Evolutionary conservation across 2,113 vertebrate genomes (phyloP).

Genomic region (Phylloscopus trochilus): DNA sequence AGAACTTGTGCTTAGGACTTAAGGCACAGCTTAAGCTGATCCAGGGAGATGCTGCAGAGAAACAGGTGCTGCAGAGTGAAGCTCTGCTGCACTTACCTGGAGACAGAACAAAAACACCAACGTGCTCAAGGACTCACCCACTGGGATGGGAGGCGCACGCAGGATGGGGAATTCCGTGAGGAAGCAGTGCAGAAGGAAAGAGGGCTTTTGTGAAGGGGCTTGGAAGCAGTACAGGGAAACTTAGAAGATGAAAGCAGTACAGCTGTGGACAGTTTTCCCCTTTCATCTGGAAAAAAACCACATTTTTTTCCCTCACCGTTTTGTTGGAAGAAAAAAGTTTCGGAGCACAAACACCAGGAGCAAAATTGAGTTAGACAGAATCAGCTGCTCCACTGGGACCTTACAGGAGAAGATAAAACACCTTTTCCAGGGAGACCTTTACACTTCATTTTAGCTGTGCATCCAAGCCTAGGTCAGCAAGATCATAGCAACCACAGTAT

Average conservation of each 20-base stretch:
- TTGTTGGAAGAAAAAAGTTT: neutral
- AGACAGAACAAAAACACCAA: neutral
- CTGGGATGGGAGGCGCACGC: neutral
- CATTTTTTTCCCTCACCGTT: neutral
- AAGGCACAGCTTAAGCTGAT: neutral
- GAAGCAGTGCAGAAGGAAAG: neutral
- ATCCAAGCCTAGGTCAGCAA: neutral
- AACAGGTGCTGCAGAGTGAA: neutral
- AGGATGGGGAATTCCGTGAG: neutral
- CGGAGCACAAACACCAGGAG: neutral
- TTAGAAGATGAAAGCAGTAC: neutral
- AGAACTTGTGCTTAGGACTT: neutral
- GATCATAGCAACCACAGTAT: neutral
- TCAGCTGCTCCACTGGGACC: neutral
- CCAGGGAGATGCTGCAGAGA: neutral
- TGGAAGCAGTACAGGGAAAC: neutral
- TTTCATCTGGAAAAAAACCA: neutral
- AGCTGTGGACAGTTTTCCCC: neutral
- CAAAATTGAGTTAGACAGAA: neutral
- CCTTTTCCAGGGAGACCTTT: neutral
- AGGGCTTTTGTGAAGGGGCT: neutral
- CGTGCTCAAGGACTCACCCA: neutral
- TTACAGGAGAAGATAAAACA: neutral
- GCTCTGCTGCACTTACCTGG: neutral
- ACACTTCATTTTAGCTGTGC: neutral